Conservation (phyloP, 2,113 vertebrate genomes). For the Pteruthius melanotis region DNA sequence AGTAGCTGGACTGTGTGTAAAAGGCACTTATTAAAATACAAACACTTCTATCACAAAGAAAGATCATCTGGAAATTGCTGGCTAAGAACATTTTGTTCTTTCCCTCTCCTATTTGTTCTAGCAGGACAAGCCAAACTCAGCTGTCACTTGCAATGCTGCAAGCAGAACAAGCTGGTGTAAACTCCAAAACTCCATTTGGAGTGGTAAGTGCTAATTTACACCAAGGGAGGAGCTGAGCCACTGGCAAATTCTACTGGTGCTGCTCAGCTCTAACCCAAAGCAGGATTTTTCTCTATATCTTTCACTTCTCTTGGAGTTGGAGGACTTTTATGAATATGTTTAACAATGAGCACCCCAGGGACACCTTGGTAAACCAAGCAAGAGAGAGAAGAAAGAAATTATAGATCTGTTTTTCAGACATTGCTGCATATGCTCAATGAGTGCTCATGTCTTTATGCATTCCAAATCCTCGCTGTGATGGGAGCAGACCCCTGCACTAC, state of each 20-base stretch:
- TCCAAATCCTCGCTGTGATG: neutral
- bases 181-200: neutral
- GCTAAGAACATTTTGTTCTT: neutral
- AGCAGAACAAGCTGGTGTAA: neutral
- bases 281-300: neutral
- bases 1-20: neutral
- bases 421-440: neutral
- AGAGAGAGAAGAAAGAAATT: constrained; percentile 45
- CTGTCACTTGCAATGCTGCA: neutral
- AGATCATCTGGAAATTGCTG: constrained; percentile 14
- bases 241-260: neutral
- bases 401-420: constrained; percentile 53
- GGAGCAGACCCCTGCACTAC: neutral
- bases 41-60: neutral
- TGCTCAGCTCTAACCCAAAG: neutral
- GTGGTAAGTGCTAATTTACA: neutral
- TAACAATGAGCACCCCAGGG: constrained; percentile 30
- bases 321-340: constrained; percentile 27
- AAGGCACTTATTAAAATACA: neutral
- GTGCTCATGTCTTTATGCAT: neutral
- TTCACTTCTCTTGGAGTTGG: neutral
- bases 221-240: neutral
- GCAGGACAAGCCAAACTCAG: constrained; percentile 30
- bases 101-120: constrained; percentile 11
- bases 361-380: constrained; percentile 47